Conservation (phyloP, 2,888 invertebrate genomes). For the Drosophila diplacantha region DNA sequence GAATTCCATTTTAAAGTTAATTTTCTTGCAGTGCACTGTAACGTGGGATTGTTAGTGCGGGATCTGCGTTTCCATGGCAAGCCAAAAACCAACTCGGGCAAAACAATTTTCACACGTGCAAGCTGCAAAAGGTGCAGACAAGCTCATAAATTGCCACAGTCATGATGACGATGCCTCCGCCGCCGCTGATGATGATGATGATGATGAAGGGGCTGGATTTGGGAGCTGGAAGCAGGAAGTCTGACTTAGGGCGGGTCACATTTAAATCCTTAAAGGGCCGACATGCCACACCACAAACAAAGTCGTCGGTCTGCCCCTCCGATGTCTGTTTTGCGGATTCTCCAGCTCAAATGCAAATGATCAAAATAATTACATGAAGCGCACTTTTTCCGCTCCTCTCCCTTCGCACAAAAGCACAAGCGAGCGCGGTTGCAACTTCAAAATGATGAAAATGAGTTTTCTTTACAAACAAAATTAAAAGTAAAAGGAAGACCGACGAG, state of each 20-base stretch:
- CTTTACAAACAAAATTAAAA: constrained; percentile 72
- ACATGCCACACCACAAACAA: constrained; percentile 14
- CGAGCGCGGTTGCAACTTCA: constrained; percentile 63
- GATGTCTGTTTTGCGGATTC: constrained; percentile 44
- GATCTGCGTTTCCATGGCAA: constrained; percentile 30
- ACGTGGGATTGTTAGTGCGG: constrained; percentile 1
- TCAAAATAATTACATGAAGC: constrained; percentile 70
- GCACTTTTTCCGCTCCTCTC: constrained; percentile 53
- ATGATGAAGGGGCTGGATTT: neutral
- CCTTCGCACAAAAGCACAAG: constrained; percentile 57
- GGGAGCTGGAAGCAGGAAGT: neutral
- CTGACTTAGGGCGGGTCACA: constrained; percentile 2
- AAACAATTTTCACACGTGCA: constrained; percentile 51
- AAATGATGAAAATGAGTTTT: constrained; percentile 73
- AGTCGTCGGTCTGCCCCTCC: constrained; percentile 14
- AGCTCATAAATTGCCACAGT: constrained; percentile 48
- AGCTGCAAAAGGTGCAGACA: constrained; percentile 43
- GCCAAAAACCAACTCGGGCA: constrained; percentile 38
- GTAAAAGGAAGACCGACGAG: constrained; percentile 44
- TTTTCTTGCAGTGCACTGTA: neutral
- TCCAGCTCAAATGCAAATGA: constrained; percentile 62
- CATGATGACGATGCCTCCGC: constrained; percentile 10
- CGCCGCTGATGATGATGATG: neutral
- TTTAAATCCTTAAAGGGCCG: constrained; percentile 30
- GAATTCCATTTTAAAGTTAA: neutral